Evolutionary conservation across 2,797 vertebrate species (phyloP), one percentile per base, ranked within the genome.

Genomic region (Melanotaenia boesemani): DNA sequence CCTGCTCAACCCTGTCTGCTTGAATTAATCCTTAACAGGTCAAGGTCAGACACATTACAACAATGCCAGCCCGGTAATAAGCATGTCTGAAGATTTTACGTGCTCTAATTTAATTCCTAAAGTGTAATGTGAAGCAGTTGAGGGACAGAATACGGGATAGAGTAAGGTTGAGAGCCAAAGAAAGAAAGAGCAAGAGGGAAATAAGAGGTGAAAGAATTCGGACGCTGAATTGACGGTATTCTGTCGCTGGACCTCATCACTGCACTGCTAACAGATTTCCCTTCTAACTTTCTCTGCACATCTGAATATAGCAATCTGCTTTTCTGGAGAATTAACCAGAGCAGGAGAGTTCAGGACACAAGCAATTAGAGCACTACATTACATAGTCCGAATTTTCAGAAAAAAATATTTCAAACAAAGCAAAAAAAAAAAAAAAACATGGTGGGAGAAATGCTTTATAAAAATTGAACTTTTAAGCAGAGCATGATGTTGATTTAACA

Each of bases 11-110:
- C 80, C 85, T 79, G 88, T 90, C 89, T 85, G 77, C 83, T 83
- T 76, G 74, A 70, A 94, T 91, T 91, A 94, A 93, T 94, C 91
- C 79, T 78, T 81, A 83, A 86, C 79, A 79, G 91, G 92, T 93
- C 90, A 94, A 95, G 93, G 94, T 95, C 92, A 93, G 85, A 70
- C 83, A 63, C 89, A 92, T 92, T 92, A 94, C 92, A 91, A 86
- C 88, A 90, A 88, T 84, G 88, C 85, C 89, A 66, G 81, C 67
- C 80, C 67, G 67, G 85, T 91, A 91, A 91, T 91, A 91, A 90
- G 91, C 89, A 92, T 87, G 88, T 91, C 83, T 88, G 80, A 90
- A 91, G 89, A 92, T 93, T 93, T 89, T 13, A 50, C 85, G 5
- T 84, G 90, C 83, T 76, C 82, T 89, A 92, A 92, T 92, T 93